Evolutionary conservation across 1,140 invertebrate species (phyloP).

Genomic region (Eupeodes corollae): DNA sequence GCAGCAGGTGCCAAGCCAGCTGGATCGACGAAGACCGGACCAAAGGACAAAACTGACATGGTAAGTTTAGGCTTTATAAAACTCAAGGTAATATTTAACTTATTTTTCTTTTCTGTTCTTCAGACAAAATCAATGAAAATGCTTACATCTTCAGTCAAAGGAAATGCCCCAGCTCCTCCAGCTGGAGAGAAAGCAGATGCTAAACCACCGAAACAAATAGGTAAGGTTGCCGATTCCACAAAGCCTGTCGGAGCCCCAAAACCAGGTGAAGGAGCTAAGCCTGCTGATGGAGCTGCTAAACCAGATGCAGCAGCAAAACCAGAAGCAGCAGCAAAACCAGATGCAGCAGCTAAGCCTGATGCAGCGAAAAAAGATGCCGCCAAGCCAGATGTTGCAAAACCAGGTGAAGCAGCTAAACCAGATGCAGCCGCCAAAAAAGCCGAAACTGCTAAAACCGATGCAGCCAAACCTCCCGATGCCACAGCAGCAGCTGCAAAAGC

Average conservation of each 20-base stretch:
- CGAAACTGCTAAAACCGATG: conserved; percentile 21
- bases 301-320: not conserved
- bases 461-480: conserved; percentile 13
- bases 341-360: conserved; percentile 9
- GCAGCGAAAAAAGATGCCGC: conserved; percentile 12
- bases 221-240: conserved; percentile 12
- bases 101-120: no score
- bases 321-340: not conserved
- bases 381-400: conserved; percentile 25
- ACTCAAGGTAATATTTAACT: no score
- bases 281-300: conserved; percentile 1
- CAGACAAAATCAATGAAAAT: not conserved
- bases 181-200: conserved; percentile 3
- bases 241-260: not conserved
- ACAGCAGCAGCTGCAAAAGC: not conserved
- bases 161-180: conserved; percentile 27
- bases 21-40: no score
- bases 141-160: not conserved
- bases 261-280: not conserved
- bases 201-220: conserved; percentile 8
- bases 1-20: not conserved
- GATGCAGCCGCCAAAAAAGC: conserved; percentile 29
- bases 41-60: no score
- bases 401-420: conserved; percentile 21
- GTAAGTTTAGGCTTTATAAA: no score